These are phyloP conservation scores for Tachysurus vachellii DNA, from an alignment of 2,113 vertebrate species.

Conservation along the genomic window DNA sequence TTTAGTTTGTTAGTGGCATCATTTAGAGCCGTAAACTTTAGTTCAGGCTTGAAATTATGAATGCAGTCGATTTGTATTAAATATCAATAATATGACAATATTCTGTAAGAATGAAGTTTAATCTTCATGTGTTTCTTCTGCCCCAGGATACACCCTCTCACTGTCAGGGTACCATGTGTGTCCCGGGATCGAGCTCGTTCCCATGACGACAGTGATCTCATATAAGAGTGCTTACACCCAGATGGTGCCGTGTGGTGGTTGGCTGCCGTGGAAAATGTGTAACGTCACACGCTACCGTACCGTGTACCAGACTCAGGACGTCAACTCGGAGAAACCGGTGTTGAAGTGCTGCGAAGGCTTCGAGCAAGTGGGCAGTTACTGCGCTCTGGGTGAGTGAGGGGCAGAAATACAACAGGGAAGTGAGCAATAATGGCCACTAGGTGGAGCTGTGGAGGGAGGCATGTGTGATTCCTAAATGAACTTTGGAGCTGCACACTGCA, in stretches of 20 bases:
- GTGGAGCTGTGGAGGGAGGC: conserved; percentile 37
- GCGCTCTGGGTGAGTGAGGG: conserved; percentile 77
- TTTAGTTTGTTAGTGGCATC: background rate
- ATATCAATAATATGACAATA: background rate
- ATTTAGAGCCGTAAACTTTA: no score
- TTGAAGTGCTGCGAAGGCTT: conserved; percentile 82
- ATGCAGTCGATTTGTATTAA: background rate
- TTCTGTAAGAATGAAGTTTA: background rate
- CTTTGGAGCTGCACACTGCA: background rate
- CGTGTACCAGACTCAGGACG: conserved; percentile 57
- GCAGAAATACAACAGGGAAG: background rate
- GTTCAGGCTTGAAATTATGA: no score
- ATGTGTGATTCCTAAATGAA: background rate
- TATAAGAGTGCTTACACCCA: conserved; percentile 67
- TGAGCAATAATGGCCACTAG: conserved; percentile 49
- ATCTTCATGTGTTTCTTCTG: background rate
- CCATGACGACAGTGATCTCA: conserved; percentile 63
- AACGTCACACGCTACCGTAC: conserved; percentile 69
- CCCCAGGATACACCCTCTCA: conserved; percentile 77
- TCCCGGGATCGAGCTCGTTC: conserved; percentile 66
- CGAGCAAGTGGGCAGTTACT: conserved; percentile 83
- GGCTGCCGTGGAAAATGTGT: conserved; percentile 81
- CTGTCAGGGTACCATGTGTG: conserved; percentile 82
- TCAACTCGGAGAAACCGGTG: conserved; percentile 65
- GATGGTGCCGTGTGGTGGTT: conserved; percentile 74